Evolutionary conservation across 2,888 invertebrate genomes (phyloP).

Genomic region (Automeris io): DNA sequence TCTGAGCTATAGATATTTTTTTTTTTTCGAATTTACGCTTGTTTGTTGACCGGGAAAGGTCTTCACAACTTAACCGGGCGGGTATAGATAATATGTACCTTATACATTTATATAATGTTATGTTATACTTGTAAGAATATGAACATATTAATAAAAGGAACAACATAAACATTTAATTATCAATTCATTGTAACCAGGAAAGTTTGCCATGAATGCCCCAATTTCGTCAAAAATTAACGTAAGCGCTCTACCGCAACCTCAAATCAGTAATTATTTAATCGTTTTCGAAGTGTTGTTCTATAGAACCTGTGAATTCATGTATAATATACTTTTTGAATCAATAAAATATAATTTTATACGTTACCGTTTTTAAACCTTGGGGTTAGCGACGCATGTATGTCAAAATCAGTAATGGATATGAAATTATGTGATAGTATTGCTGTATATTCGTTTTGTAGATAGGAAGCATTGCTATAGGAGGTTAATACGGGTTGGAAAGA

Average conservation of each 20-base stretch:
- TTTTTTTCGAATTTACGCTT: no score
- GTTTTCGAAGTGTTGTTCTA: conserved; percentile 61
- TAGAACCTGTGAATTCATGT: conserved; percentile 48
- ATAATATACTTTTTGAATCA: neutral
- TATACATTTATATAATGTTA: no score
- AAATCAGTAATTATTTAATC: conserved; percentile 68
- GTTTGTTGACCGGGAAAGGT: no score
- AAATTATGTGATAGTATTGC: neutral
- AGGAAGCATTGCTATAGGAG: conserved; percentile 20
- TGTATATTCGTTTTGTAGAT: neutral
- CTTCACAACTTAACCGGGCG: no score
- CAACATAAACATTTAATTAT: conserved; percentile 56
- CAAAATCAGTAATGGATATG: conserved; percentile 27
- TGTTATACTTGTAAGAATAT: no score
- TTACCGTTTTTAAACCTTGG: conserved; percentile 16
- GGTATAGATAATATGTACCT: no score
- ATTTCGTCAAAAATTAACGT: conserved; percentile 58
- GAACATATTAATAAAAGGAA: no score
- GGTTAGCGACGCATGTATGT: conserved; percentile 4
- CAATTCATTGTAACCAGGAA: conserved; percentile 55
- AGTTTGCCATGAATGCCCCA: conserved; percentile 53
- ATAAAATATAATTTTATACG: conserved; percentile 15
- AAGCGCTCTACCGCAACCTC: conserved; percentile 48
- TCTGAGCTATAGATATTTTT: no score
- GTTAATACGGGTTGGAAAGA: conserved; percentile 59